Evolutionary conservation across 1,140 invertebrate species (phyloP).

Genomic region (Drosophila bifasciata): DNA sequence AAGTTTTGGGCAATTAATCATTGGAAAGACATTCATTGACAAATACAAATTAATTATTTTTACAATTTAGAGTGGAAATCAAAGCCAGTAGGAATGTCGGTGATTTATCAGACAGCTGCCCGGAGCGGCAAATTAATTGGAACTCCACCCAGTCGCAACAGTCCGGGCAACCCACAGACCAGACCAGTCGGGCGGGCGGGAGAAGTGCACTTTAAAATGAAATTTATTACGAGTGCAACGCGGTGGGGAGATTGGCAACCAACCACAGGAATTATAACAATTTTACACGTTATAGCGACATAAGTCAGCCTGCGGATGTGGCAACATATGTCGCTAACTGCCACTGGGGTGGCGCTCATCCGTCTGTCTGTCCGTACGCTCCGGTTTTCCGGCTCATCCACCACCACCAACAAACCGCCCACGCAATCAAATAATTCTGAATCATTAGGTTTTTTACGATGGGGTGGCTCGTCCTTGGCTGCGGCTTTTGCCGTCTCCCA

Average conservation of each 20-base stretch:
- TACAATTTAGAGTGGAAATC: slow-evolving; percentile 30
- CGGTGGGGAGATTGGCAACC: slow-evolving; percentile 59
- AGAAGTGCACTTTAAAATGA: slow-evolving; percentile 58
- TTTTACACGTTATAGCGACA: slow-evolving; percentile 82
- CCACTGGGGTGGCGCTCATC: slow-evolving; percentile 48
- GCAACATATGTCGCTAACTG: slow-evolving; percentile 78
- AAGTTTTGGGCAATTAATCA: slow-evolving; percentile 31
- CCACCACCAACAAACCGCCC: slow-evolving; percentile 68
- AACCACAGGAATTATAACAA: slow-evolving; percentile 83
- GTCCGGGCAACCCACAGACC: background rate
- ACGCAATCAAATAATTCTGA: slow-evolving; percentile 83
- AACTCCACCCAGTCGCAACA: slow-evolving; percentile 17
- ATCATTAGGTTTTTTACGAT: slow-evolving; percentile 74
- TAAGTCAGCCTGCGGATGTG: slow-evolving; percentile 76
- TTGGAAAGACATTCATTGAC: slow-evolving; percentile 29
- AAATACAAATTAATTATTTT: slow-evolving; percentile 52
- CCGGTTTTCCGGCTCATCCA: background rate
- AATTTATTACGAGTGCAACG: slow-evolving; percentile 36
- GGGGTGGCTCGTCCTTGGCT: slow-evolving; percentile 22
- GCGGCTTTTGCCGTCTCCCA: background rate
- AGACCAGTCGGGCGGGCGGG: background rate
- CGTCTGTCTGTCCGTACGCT: background rate
- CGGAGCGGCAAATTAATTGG: slow-evolving; percentile 67
- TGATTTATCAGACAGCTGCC: slow-evolving; percentile 48
- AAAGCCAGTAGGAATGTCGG: slow-evolving; percentile 13